Conservation (phyloP, 2,113 vertebrate species). For the Heliornis fulica region DNA sequence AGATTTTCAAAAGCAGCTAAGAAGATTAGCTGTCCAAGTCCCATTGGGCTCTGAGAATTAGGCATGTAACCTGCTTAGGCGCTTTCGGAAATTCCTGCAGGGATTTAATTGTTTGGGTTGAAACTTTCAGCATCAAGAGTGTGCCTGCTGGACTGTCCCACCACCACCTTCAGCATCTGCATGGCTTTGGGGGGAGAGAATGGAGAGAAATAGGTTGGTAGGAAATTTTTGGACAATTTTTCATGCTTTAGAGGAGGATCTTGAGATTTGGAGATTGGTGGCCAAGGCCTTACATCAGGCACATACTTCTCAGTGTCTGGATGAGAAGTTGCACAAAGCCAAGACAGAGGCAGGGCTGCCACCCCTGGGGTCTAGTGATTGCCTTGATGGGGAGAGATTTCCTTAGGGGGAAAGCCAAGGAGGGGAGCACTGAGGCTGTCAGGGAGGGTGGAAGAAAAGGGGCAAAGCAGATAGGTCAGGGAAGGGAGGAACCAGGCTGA, state of each 20-base stretch:
- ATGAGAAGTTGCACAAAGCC: background rate
- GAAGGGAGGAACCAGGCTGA: background rate
- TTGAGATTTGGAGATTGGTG: background rate
- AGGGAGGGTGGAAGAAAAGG: background rate
- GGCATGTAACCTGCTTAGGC: slow-evolving; percentile 29
- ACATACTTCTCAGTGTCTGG: fast-evolving
- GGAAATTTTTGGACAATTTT: background rate
- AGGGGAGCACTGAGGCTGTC: background rate
- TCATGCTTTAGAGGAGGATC: background rate
- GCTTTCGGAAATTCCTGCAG: slow-evolving; percentile 28
- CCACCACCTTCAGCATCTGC: background rate
- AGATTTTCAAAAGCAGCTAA: slow-evolving; percentile 53
- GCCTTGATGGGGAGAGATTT: background rate
- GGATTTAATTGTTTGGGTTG: slow-evolving; percentile 35
- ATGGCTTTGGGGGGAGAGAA: background rate
- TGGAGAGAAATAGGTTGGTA: background rate
- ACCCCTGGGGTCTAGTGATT: background rate
- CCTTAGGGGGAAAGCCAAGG: background rate
- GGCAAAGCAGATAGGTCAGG: background rate
- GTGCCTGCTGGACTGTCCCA: background rate
- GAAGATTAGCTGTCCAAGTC: slow-evolving; percentile 29
- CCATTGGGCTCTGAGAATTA: slow-evolving; percentile 28
- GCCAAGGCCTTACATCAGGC: background rate
- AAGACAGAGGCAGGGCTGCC: background rate
- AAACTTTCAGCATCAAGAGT: background rate